These are phyloP conservation scores for Lochmaea crataegi DNA, from an alignment of 2,888 invertebrate genomes.

Conservation along the genomic window DNA sequence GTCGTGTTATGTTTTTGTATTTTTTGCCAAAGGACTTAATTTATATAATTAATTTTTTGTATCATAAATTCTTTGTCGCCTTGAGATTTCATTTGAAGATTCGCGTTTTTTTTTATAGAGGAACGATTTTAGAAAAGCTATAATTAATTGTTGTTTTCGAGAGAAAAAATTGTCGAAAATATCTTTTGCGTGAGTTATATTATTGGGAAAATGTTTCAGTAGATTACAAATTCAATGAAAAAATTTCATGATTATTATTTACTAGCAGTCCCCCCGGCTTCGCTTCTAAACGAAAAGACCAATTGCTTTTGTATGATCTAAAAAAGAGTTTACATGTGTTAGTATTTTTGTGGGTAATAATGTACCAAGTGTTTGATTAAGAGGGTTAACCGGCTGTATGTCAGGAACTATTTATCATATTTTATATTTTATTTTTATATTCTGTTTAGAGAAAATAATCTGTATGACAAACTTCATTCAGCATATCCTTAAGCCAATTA, in stretches of 20 bases:
- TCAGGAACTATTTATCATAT: no score
- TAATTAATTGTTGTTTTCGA: slow-evolving; percentile 32
- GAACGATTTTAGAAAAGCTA: slow-evolving; percentile 23
- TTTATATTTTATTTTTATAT: no score
- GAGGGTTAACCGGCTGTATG: no score
- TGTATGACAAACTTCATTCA: no score
- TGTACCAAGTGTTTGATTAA: no score
- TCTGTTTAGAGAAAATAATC: no score
- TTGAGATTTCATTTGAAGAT: slow-evolving; percentile 34
- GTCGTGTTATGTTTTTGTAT: slow-evolving; percentile 38
- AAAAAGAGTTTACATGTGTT: no score
- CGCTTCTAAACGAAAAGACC: no score
- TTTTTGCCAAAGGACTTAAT: slow-evolving; percentile 48
- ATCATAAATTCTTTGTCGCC: slow-evolving; percentile 43
- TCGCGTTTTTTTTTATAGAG: slow-evolving; percentile 24
- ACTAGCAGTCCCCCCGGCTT: no score
- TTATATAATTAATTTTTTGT: slow-evolving; percentile 48
- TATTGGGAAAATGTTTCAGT: neutral
- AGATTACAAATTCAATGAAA: neutral
- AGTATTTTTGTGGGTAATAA: no score
- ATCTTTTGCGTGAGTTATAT: slow-evolving; percentile 19
- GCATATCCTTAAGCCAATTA: no score
- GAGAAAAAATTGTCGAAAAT: slow-evolving; percentile 8
- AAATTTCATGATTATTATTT: neutral
- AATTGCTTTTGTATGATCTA: no score